Conservation (phyloP, 2,113 vertebrate genomes). For the cat (Felis catus) region F.catus_Fca126_mat1.0 CM031417.1:130323001-130323500, state of each 20-base stretch:
- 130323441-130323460: background rate
- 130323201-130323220: background rate
- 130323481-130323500: background rate
- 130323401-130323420: background rate
- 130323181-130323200: background rate
- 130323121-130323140: background rate
- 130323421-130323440: background rate
- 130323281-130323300: background rate
- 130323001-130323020: background rate
- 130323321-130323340: background rate
- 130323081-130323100: background rate
- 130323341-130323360: background rate
- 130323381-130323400: background rate
- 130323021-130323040: background rate
- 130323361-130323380: background rate
- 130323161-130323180: background rate
- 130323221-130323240: too few relatives aligned
- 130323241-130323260: accelerated
- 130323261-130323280: too few relatives aligned
- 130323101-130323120: background rate
- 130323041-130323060: background rate
- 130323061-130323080: background rate
- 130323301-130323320: background rate
- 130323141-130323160: background rate
- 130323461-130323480: background rate